phyloP scores from a whole-genome alignment of 2,797 vertebrate species.

The Hylomyscus alleni region DNA sequence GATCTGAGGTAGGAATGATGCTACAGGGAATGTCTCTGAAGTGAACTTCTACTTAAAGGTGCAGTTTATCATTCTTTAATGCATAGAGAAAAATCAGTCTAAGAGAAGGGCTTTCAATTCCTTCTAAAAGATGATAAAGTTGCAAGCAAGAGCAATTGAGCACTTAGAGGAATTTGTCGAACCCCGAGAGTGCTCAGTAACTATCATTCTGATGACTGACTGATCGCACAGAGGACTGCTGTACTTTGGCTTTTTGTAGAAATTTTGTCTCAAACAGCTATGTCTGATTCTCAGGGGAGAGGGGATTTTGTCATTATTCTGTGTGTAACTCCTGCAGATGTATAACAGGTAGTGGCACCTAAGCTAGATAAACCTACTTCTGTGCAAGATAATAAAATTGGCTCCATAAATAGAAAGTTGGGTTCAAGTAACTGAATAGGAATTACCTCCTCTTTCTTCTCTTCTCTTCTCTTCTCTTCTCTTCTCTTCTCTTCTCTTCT shows the following conservation, averaged over 20 bases:
- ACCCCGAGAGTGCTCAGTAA: neutral
- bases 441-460: neutral
- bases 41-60: slow-evolving; percentile 15
- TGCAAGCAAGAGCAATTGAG: neutral
- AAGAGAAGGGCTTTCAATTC: neutral
- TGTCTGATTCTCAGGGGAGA: slow-evolving; percentile 4
- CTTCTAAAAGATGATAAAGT: slow-evolving; percentile 31
- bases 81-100: neutral
- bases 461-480: neutral
- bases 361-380: slow-evolving; percentile 38
- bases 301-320: neutral
- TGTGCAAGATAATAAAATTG: slow-evolving; percentile 52
- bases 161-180: neutral
- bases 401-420: neutral
- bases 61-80: slow-evolving; percentile 18
- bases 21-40: neutral
- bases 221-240: neutral
- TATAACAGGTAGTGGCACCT: neutral
- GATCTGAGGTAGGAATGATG: neutral
- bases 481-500: neutral
- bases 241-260: slow-evolving; percentile 13
- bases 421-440: neutral
- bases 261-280: neutral
- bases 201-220: neutral
- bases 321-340: neutral